Base-by-base conservation (phyloP, 2,113 vertebrate species). In the Hyperoodon ampullatus region DNA sequence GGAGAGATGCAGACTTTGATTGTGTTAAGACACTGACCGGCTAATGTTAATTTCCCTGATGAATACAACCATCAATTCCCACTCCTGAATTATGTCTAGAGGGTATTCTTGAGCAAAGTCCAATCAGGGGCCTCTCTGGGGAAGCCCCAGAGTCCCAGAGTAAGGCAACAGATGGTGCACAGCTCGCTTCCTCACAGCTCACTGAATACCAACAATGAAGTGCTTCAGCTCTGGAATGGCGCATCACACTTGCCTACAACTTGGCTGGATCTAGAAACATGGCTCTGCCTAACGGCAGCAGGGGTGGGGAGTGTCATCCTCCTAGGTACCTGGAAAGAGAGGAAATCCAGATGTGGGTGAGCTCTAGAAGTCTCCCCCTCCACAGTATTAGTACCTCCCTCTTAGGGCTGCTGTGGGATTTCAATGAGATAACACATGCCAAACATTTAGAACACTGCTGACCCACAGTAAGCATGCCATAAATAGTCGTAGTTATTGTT, bases 61-160 rank as follows among this genome's bases (percentile, higher is more conserved):
- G 26, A 80, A 68, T 10, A 33, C 10, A 93, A 35, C 42, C 66
- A 82, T 55, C 26, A 39, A 11, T 26, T 55, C 78, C 19, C 78
- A 82, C 18, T 82, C 55, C 39, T 44, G 90, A 61, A 35, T 92
- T 71, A 60, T 21, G 50, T 82, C 55, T 47, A 47, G n/a, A 80
- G 39, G 70, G 63, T 63, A 53, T 39, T 90, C 39, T 68, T 95
- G 94, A 96, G 50, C 33, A 8, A 91, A 92, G 53, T 77, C 47
- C 35, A 83, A 87, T 68, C 44, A 55, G 39, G 74, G 82, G 21
- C 35, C 82, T 68, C 55, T 55, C 19, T 44, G 14, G 60, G 89
- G 71, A 88, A 91, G 42, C 13, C 35, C 47, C 28, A 19, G 70
- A 44, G 68, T 81, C 35, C 68, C 44, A 50, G 9, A 61, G 33